phyloP scores from a whole-genome alignment of 2,797 vertebrate genomes.

The Galagoides demidoff region DNA sequence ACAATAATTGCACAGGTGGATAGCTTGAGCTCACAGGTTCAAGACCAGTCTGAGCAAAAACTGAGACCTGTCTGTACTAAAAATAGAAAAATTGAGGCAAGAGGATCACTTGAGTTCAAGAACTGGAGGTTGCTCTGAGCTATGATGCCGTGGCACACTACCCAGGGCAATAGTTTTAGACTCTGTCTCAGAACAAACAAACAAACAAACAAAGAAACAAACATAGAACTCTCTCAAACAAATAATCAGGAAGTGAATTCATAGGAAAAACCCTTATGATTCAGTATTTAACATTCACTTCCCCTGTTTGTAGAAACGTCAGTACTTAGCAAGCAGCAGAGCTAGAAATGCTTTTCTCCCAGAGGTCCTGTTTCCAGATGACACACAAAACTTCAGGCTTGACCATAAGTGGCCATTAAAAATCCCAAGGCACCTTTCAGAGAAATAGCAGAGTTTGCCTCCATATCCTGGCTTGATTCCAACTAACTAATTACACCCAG shows the following conservation, averaged over 20 bases:
- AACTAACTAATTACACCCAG: constrained; percentile 60
- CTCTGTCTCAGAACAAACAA: no score
- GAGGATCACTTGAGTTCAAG: no score
- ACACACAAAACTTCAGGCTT: constrained; percentile 62
- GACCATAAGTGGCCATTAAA: constrained; percentile 72
- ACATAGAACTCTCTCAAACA: not conserved
- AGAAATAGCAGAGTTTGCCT: constrained; percentile 54
- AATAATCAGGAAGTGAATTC: not conserved
- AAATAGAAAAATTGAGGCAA: no score
- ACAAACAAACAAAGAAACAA: no score
- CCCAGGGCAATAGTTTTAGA: no score
- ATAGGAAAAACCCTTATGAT: not conserved
- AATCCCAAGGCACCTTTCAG: constrained; percentile 65
- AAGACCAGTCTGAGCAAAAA: no score
- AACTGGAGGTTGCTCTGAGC: no score
- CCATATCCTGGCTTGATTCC: constrained; percentile 56
- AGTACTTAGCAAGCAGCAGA: constrained; percentile 47
- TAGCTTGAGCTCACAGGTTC: no score
- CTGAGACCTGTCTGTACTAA: no score
- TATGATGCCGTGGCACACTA: no score
- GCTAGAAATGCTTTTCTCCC: constrained; percentile 22
- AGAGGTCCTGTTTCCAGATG: constrained; percentile 52
- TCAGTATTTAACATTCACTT: constrained; percentile 18
- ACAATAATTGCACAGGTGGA: not conserved
- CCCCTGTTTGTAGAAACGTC: not conserved